phyloP scores from a whole-genome alignment of 1,140 invertebrate species.

The Agrypnia vestita region DNA sequence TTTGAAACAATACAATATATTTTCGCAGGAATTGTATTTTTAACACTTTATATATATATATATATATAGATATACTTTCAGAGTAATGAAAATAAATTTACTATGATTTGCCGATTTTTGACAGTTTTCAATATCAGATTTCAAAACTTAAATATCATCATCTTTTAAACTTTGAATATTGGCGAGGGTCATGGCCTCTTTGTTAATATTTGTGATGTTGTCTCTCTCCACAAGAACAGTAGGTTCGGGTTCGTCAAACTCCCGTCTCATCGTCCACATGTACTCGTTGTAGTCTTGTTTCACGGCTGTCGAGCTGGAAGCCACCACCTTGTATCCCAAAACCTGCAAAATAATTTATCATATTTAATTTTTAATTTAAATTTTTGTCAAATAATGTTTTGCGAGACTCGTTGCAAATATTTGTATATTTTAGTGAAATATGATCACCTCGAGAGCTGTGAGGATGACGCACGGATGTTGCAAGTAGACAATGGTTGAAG shows the following conservation, averaged over 20 bases:
- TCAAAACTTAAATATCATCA: conserved; percentile 66
- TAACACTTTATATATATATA: too few relatives aligned
- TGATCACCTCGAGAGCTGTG: conserved; percentile 82
- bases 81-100: too few relatives aligned
- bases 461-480: conserved; percentile 90
- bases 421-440: not conserved
- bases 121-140: too few relatives aligned
- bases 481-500: conserved; percentile 86
- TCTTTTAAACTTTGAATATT: conserved; percentile 68
- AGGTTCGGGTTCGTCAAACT: conserved; percentile 87
- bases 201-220: conserved; percentile 75
- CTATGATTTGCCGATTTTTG: too few relatives aligned
- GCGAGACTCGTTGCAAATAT: not conserved
- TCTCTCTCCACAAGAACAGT: conserved; percentile 75
- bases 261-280: conserved; percentile 94
- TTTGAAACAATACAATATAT: too few relatives aligned
- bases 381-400: not conserved
- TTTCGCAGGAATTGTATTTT: too few relatives aligned
- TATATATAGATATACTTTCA: too few relatives aligned
- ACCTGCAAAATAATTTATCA: conserved; percentile 76
- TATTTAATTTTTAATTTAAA: not conserved
- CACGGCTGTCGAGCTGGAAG: conserved; percentile 86
- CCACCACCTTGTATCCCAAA: conserved; percentile 88
- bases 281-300: conserved; percentile 92
- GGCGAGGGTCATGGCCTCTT: conserved; percentile 71